A percentile compares a stretch with the other conserved stretches of the same genome.
Evolutionary conservation across 2,888 invertebrate species (phyloP).

Genomic region (Theretra japonica): DNA sequence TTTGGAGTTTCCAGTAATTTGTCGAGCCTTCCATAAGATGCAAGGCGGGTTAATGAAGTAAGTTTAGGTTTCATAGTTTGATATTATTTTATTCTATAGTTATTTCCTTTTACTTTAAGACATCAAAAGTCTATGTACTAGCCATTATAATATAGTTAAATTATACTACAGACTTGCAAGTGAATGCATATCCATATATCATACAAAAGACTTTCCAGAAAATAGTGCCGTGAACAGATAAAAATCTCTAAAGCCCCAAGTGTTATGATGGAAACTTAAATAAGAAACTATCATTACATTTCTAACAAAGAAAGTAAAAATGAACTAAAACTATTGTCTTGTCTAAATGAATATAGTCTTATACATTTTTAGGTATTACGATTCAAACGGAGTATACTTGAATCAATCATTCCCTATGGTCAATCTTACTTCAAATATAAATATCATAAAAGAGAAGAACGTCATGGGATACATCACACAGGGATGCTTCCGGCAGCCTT

Average conservation of each 20-base stretch:
- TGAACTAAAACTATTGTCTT: neutral
- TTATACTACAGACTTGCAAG: too few relatives aligned
- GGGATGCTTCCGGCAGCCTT: slow-evolving; percentile 52
- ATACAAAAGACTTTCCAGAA: too few relatives aligned
- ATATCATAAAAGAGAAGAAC: slow-evolving; percentile 45
- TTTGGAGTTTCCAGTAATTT: slow-evolving; percentile 46
- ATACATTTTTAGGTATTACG: slow-evolving; percentile 56
- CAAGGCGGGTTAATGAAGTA: slow-evolving; percentile 55
- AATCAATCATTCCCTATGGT: slow-evolving; percentile 45
- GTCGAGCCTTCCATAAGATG: slow-evolving; percentile 54
- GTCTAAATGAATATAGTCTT: too few relatives aligned
- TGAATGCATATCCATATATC: too few relatives aligned
- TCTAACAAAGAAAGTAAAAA: too few relatives aligned
- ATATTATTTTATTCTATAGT: neutral
- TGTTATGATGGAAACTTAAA: too few relatives aligned
- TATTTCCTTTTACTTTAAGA: too few relatives aligned
- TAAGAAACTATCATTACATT: too few relatives aligned
- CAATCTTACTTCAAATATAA: slow-evolving; percentile 52
- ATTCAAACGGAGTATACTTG: slow-evolving; percentile 46
- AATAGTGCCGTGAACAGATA: too few relatives aligned
- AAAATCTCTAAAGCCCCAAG: too few relatives aligned
- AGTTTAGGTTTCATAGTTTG: slow-evolving; percentile 31
- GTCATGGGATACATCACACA: slow-evolving; percentile 50
- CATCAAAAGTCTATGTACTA: too few relatives aligned
- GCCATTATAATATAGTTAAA: too few relatives aligned